phyloP scores from a whole-genome alignment of 2,797 vertebrate species.

The Lepilemur septentrionalis region DNA sequence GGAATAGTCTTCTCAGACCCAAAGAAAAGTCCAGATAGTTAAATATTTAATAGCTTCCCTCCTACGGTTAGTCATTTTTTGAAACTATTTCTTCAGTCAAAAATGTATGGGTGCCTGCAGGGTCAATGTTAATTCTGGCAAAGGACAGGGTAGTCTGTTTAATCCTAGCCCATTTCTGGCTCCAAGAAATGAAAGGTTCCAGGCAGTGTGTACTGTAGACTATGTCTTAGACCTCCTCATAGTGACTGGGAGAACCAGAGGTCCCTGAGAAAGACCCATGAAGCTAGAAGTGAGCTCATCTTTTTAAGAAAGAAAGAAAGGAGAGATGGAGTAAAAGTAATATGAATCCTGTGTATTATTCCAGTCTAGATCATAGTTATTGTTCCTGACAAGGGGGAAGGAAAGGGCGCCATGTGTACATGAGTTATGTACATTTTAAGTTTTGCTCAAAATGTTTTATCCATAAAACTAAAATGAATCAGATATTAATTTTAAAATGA shows the following conservation, averaged over 20 bases:
- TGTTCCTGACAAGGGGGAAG: not conserved
- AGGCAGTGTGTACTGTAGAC: not conserved
- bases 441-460: not conserved
- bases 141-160: not conserved
- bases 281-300: not conserved
- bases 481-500: not conserved
- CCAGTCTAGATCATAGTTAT: not conserved
- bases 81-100: not conserved
- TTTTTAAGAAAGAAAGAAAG: not conserved
- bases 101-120: not conserved
- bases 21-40: not conserved
- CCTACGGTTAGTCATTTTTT: not conserved
- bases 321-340: not conserved
- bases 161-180: not conserved
- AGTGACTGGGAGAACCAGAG: not conserved
- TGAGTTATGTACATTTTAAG: not conserved
- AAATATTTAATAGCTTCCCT: not conserved
- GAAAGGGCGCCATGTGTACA: not conserved
- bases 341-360: not conserved
- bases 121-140: not conserved
- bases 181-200: not conserved
- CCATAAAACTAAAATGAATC: not conserved
- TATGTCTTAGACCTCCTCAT: not conserved
- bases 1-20: not conserved
- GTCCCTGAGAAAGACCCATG: not conserved